These are phyloP conservation scores for Yoshiicerus persimilis DNA, from an alignment of 1,140 invertebrate genomes.

Conservation along the genomic window DNA sequence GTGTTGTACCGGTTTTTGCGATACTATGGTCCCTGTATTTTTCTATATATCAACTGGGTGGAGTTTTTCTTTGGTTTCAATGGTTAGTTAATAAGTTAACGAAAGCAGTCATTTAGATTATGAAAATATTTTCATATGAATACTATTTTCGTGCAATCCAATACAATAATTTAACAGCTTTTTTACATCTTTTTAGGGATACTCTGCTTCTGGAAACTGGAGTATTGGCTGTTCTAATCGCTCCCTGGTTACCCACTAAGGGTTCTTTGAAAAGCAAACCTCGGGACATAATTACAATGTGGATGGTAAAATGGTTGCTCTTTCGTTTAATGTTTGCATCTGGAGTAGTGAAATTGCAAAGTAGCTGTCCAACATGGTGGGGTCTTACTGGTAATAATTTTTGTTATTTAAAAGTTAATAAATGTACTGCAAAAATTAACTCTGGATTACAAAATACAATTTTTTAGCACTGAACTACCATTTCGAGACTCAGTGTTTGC, in stretches of 20 bases:
- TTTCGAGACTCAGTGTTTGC: slow-evolving; percentile 76
- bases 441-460: slow-evolving; percentile 7
- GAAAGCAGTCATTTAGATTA: background rate
- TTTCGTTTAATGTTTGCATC: slow-evolving; percentile 77
- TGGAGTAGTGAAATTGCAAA: slow-evolving; percentile 74
- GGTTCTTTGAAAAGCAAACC: slow-evolving; percentile 51
- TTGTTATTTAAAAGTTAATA: slow-evolving; percentile 15
- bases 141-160: too few relatives aligned
- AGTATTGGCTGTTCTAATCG: slow-evolving; percentile 71
- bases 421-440: background rate
- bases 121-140: too few relatives aligned
- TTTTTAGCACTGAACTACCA: slow-evolving; percentile 70
- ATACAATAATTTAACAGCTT: background rate
- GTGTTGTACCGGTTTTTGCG: slow-evolving; percentile 64
- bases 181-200: slow-evolving; percentile 64
- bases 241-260: slow-evolving; percentile 60
- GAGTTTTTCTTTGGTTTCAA: slow-evolving; percentile 75
- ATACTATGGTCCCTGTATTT: slow-evolving; percentile 73
- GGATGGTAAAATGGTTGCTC: slow-evolving; percentile 74
- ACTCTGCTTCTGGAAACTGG: slow-evolving; percentile 74
- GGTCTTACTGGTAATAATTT: slow-evolving; percentile 67
- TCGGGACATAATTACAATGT: slow-evolving; percentile 65
- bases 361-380: slow-evolving; percentile 79
- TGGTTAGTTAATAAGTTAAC: slow-evolving; percentile 63
- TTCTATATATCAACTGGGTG: slow-evolving; percentile 75